These are phyloP conservation scores for Amblyraja radiata DNA, from an alignment of 2,797 vertebrate genomes.

Conservation along the genomic window DNA sequence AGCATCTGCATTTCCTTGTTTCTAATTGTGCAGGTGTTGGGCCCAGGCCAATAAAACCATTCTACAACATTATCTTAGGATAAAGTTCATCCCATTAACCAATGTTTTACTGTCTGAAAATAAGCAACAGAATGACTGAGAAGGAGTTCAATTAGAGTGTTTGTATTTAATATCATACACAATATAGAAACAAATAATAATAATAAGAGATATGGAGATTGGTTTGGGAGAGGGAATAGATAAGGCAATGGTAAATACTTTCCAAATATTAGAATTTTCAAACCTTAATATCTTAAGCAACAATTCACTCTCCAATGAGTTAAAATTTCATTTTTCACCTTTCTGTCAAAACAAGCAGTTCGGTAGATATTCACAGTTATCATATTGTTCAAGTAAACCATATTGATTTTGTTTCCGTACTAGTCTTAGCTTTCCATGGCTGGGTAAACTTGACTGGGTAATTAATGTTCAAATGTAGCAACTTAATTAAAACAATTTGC, in stretches of 20 bases:
- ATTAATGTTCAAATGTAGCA: background rate
- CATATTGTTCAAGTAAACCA: background rate
- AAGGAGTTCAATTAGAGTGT: too few species aligned
- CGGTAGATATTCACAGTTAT: background rate
- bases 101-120: too few species aligned
- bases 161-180: background rate
- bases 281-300: background rate
- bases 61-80: too few species aligned
- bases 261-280: background rate
- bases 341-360: background rate
- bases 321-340: background rate
- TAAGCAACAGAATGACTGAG: too few species aligned
- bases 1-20: too few species aligned
- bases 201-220: background rate
- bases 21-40: too few species aligned
- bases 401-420: background rate
- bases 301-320: background rate
- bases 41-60: too few species aligned
- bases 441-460: background rate
- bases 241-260: background rate
- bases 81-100: too few species aligned
- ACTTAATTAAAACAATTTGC: background rate
- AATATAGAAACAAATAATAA: background rate
- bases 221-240: background rate
- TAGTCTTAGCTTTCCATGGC: background rate